Base-by-base conservation (phyloP, 2,888 invertebrate genomes). In the Lasioglossum lativentre region DNA sequence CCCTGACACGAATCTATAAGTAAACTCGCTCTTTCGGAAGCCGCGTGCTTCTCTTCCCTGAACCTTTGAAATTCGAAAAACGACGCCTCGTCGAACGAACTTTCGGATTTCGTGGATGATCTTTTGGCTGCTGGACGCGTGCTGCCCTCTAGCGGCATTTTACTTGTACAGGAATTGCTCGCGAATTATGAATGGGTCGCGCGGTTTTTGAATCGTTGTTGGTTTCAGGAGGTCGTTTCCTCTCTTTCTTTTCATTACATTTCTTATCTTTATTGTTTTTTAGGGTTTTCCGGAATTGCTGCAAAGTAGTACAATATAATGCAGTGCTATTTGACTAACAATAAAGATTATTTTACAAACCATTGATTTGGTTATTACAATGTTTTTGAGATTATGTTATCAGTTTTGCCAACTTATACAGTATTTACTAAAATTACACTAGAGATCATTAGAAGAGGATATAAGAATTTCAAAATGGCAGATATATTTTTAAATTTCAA, bases 141-240 rank as follows among this genome's bases (percentile, higher is more conserved):
- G 82, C 83, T 70, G 83, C 83, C 82, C 76, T 82, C 82, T 82
- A 14, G 71, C 75, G 80, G n/a, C 8, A 2, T 75, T 23, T 27
- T 4, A 68, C 34, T 4, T 30, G 19, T 30, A 66, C 66, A 30
- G 34, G 8, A 66, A 34, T 27, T 27, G 45, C 0, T 16, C 16
- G 45, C 16, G 4, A 45, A 45, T 45, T 45, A 4, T 5, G 23
- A 52, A 10, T 1, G 27, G 59, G 4, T 2, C 59, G 27, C 59
- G 59, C 27, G 59, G 5, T 27, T 59, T 59, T 59, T 27, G 27
- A 59, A 59, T 14, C 2, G 14, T 16, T 16, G 16, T 45, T 5
- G 14, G 5, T 52, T 23, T 52, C 0, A 23, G 52, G 1, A 3
- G 23, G 8, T n/a, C 10, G 2, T 52, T 52, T 52, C 23, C 23